Base-by-base conservation (phyloP, 2,888 invertebrate species). In the Biston betularia region DNA sequence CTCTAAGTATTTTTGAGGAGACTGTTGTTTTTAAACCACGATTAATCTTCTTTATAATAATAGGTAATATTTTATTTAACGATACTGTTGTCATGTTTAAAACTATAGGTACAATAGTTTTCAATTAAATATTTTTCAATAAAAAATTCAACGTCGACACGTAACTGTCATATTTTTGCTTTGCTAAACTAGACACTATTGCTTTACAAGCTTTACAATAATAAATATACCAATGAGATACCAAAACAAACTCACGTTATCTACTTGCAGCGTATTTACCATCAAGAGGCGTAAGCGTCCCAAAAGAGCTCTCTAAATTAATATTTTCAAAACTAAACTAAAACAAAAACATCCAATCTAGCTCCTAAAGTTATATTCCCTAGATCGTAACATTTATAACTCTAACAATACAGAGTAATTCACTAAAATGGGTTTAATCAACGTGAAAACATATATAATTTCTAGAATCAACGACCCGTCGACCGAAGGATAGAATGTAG, bases 361-460 rank as follows among this genome's bases (percentile, higher is more conserved):
- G 58, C 49, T 46, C 24, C 24, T 15, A 57, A 49, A 40, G n/a
- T 49, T 49, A 49, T 40, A 56, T 45, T 45, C n/a, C 14, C 45
- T 45, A 34, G 45, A 56, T 45, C 14, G 34, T 56, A 34, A 45
- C 54, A 38, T 54, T 54, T 42, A 54, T 42, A 54, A 42, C 54
- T 34, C 45, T 33, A 45, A 56, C 56, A 56, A 56, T 56, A 45
- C 56, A 15, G n/a, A 12, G n/a, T 56, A 14, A 58, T 12, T 58
- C 33, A 24, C 12, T 14, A 38, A 15, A 58, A 58, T 49, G 35
- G 33, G 58, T 15, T 58, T 58, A 48, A 55, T 50, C 48, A 48
- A 46, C 44, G 40, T 57, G 34, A 58, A 48, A 42, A 62, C 40
- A 40, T n/a, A 42, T 68, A 35, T 56, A 38, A 55, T 57, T 52